Evolutionary conservation across 1,140 invertebrate genomes (phyloP), one percentile per base, ranked within the genome.

Genomic region (Probaryconus sp.): DNA sequence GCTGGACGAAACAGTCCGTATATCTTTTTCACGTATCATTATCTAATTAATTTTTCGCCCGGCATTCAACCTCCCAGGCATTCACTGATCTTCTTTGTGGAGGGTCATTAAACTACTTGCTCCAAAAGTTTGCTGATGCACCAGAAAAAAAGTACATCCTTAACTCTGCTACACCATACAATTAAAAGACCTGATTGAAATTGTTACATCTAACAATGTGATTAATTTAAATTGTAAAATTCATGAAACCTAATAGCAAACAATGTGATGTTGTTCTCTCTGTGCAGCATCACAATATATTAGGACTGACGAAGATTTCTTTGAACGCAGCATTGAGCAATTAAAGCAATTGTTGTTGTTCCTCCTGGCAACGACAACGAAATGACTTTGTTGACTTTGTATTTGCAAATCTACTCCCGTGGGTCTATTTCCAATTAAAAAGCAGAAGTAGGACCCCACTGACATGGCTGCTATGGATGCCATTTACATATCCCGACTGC

Each of bases 401-500:
- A 38, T 14, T 58, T 35, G 42, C 63, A 56, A 50, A 40, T 43
- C 17, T 37, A 31, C 7, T 30, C 13, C 1, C 42, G 24, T 61
- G 47, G 51, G 37, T 21, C 11, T 31, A 31, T 17, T 45, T 55
- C 48, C 37, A 53, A 70, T 55, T 53, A 48, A 64, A 58, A 64
- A 64, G 17, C n/a, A 53, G 61, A 60, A 60, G 58, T 65, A 60
- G 58, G 51, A 40, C 53, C 45, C 30, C 56, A 42, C 53, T 42
- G 55, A 60, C 69, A 65, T 64, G 68, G 17, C 50, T 9, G 37
- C 9, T 43, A n/a, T 47, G 24, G 21, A 14, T 47, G 5, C 1
- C 14, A 72, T 72, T 72, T 72, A 55, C 69, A 72, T 72, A 64
- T 37, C 31, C 43, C 50, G 20, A 21, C 42, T 28, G 21, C 43